Percentiles rank a stretch among this genome's conserved stretches.
phyloP scores from a whole-genome alignment of 2,113 vertebrate species.

The Telmatochromis sp. region DNA sequence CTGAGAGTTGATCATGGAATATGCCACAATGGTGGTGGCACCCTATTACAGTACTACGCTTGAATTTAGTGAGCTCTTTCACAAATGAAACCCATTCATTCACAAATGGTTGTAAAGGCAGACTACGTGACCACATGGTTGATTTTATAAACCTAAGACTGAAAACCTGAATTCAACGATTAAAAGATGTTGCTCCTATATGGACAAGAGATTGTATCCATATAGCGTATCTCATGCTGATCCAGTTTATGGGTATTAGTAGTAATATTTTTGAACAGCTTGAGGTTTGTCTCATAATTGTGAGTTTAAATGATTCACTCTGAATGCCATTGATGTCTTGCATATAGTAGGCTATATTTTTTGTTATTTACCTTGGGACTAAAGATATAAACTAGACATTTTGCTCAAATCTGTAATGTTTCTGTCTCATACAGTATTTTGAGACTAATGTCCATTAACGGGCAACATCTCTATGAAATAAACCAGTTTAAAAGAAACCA shows the following conservation, averaged over 20 bases:
- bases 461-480: background rate
- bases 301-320: background rate
- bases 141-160: background rate
- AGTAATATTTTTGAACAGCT: background rate
- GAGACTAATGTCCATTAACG: background rate
- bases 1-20: background rate
- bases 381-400: background rate
- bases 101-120: background rate
- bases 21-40: background rate
- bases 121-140: background rate
- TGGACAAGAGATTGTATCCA: background rate
- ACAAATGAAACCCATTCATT: background rate
- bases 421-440: background rate
- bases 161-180: background rate
- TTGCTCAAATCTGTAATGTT: background rate
- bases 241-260: background rate
- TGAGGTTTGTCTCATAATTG: background rate
- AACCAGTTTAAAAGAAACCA: background rate
- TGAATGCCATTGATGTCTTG: background rate
- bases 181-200: background rate
- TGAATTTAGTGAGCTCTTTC: background rate
- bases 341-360: background rate
- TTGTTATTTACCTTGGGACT: background rate
- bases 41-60: background rate
- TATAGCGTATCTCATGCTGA: background rate